Conservation (phyloP, 2,888 invertebrate species). For the Taenaris catops region DNA sequence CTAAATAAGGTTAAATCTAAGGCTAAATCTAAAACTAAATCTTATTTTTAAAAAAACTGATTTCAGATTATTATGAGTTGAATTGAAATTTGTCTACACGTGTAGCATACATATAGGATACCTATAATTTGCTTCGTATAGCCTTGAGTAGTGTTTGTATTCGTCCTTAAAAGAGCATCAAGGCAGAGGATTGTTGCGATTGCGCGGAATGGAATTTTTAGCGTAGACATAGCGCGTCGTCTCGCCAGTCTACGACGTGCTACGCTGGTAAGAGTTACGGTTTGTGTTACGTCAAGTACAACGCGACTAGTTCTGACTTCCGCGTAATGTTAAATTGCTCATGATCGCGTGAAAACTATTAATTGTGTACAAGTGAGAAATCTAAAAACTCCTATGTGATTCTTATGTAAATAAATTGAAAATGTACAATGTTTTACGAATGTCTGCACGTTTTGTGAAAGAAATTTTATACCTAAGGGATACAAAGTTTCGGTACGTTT, state of each 20-base stretch:
- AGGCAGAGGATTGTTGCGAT: conserved; percentile 45
- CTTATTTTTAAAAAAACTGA: too few relatives aligned
- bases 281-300: neutral
- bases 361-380: conserved; percentile 67
- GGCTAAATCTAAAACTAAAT: too few relatives aligned
- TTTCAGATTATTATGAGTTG: too few relatives aligned
- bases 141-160: conserved; percentile 15
- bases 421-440: conserved; percentile 36
- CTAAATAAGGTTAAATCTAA: too few relatives aligned
- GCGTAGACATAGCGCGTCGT: conserved; percentile 36
- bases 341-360: conserved; percentile 52
- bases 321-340: conserved; percentile 54
- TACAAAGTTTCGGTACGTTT: conserved; percentile 42
- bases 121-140: conserved; percentile 11
- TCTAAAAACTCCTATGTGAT: conserved; percentile 59
- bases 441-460: conserved; percentile 44
- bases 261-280: conserved; percentile 32
- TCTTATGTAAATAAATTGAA: conserved; percentile 35
- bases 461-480: conserved; percentile 41
- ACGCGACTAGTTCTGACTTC: conserved; percentile 3
- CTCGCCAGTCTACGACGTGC: conserved; percentile 47
- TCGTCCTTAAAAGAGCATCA: conserved; percentile 26
- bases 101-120: too few relatives aligned
- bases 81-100: too few relatives aligned
- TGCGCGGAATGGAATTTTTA: conserved; percentile 56